These are phyloP conservation scores for Hemithea aestivaria DNA, from an alignment of 2,888 invertebrate genomes.

Conservation along the genomic window DNA sequence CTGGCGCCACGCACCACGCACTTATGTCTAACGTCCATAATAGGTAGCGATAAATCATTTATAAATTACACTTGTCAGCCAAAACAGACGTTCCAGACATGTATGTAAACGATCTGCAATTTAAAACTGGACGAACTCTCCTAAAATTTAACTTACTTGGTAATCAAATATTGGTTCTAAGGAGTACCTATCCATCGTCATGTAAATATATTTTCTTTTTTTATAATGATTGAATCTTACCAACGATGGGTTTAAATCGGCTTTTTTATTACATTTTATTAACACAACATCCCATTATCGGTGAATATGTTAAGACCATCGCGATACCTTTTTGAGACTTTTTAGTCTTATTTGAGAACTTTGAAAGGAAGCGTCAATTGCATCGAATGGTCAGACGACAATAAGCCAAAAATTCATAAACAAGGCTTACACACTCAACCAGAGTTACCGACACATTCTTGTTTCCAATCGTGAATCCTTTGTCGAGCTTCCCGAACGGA, in stretches of 20 bases:
- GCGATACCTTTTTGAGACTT: not conserved
- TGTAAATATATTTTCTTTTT: no score
- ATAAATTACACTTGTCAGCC: no score
- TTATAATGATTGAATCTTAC: conserved; percentile 53
- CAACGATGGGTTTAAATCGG: conserved; percentile 50
- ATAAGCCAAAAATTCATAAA: no score
- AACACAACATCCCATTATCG: conserved; percentile 51
- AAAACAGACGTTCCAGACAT: no score
- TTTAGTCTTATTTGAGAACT: not conserved
- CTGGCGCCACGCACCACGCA: conserved; percentile 45
- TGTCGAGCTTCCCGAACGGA: conserved; percentile 55
- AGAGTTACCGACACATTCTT: no score
- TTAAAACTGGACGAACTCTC: not conserved
- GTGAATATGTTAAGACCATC: conserved; percentile 39
- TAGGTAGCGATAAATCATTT: no score
- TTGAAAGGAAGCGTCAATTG: conserved; percentile 12
- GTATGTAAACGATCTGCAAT: no score
- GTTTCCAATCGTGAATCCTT: no score
- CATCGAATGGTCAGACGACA: no score
- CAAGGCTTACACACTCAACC: no score
- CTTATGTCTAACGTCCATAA: not conserved
- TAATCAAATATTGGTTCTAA: no score
- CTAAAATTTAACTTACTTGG: not conserved
- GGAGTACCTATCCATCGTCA: no score
- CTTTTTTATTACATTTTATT: conserved; percentile 49